phyloP scores from a whole-genome alignment of 2,797 vertebrate species.

The Etheostoma perlongum region DNA sequence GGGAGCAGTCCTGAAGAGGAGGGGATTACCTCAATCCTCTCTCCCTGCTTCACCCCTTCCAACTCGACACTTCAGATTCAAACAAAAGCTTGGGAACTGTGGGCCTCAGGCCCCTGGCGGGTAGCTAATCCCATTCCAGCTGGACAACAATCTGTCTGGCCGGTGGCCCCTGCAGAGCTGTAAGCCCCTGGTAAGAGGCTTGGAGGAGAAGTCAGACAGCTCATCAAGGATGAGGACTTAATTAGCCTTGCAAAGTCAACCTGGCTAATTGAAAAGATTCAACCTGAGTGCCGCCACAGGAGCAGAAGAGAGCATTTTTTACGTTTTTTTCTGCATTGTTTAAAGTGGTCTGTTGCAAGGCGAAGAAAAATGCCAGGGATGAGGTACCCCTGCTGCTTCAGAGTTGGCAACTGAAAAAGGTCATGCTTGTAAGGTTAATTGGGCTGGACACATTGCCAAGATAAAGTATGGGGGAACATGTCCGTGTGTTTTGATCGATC shows the following conservation, averaged over 20 bases:
- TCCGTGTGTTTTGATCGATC: constrained; percentile 72
- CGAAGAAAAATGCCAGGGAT: constrained; percentile 66
- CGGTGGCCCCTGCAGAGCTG: constrained; percentile 73
- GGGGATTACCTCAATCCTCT: constrained; percentile 85
- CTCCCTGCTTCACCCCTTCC: constrained; percentile 74
- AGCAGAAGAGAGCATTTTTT: constrained; percentile 59
- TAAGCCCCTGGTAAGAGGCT: constrained; percentile 85
- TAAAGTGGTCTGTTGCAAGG: constrained; percentile 76
- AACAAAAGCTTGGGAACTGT: constrained; percentile 81
- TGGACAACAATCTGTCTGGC: constrained; percentile 87
- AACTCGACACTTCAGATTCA: constrained; percentile 82
- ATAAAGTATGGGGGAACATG: constrained; percentile 62
- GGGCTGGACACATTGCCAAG: constrained; percentile 74
- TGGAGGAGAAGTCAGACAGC: constrained; percentile 85
- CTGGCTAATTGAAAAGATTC: constrained; percentile 86
- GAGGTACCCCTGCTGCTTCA: constrained; percentile 63
- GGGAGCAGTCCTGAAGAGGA: constrained; percentile 74
- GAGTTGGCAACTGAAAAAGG: constrained; percentile 62
- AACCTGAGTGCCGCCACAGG: constrained; percentile 60
- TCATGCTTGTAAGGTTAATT: constrained; percentile 80
- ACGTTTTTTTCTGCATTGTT: constrained; percentile 39
- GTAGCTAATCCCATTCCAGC: constrained; percentile 86
- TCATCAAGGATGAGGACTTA: constrained; percentile 86
- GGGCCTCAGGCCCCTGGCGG: constrained; percentile 78
- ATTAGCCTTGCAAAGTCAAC: constrained; percentile 88